Conservation (phyloP, 2,888 invertebrate species). For the Bruchidius siliquastri region DNA sequence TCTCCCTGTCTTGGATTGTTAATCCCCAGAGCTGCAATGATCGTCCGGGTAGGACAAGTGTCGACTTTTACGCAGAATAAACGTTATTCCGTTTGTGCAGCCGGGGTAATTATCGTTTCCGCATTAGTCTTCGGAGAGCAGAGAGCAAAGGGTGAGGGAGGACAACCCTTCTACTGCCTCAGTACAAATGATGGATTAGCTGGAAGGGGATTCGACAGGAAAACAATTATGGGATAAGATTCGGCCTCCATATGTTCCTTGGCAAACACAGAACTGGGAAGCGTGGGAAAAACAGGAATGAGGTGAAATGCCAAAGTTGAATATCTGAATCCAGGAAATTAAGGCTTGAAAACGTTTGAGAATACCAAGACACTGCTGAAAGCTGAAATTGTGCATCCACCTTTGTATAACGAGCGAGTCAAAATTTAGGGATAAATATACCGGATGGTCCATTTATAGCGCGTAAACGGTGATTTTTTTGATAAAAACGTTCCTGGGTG, state of each 20-base stretch:
- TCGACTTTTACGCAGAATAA: slow-evolving; percentile 28
- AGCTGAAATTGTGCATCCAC: too few relatives aligned
- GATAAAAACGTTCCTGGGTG: too few relatives aligned
- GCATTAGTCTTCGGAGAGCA: slow-evolving; percentile 34
- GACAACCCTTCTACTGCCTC: slow-evolving; percentile 30
- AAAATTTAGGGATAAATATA: too few relatives aligned
- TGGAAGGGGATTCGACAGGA: slow-evolving; percentile 32
- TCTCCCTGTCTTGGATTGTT: not conserved
- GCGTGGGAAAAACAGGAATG: not conserved
- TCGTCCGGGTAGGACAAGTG: not conserved
- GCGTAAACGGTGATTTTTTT: too few relatives aligned
- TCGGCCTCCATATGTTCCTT: not conserved
- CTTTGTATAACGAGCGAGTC: too few relatives aligned
- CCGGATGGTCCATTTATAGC: too few relatives aligned
- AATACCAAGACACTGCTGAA: too few relatives aligned
- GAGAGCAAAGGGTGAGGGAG: slow-evolving; percentile 24
- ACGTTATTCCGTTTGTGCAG: slow-evolving; percentile 36
- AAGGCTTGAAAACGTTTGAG: too few relatives aligned
- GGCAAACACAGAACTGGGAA: not conserved
- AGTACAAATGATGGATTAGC: slow-evolving; percentile 42
- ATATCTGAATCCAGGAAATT: too few relatives aligned
- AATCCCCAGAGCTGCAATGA: not conserved
- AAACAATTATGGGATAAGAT: slow-evolving; percentile 12
- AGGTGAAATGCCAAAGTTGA: too few relatives aligned
- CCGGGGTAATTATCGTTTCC: slow-evolving; percentile 45